Evolutionary conservation across 1,140 invertebrate species (phyloP).

Genomic region (Proales similis): DNA sequence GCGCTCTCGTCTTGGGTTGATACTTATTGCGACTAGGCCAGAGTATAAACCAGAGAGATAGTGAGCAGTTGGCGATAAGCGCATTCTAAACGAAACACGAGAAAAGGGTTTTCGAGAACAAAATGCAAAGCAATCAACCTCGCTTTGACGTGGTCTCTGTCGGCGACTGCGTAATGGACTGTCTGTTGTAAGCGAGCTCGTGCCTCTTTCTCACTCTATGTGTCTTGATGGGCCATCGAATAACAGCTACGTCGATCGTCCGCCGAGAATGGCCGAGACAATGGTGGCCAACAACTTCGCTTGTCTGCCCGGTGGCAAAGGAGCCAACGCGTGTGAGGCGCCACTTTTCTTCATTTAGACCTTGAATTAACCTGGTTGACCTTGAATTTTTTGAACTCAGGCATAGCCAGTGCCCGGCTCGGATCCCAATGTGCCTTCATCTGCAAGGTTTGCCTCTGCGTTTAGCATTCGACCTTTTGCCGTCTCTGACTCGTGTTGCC

Average conservation of each 20-base stretch:
- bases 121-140: too few species aligned
- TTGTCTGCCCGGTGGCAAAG: conserved; percentile 19
- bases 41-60: too few species aligned
- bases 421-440: conserved; percentile 19
- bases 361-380: too few species aligned
- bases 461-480: neutral
- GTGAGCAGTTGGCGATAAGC: too few species aligned
- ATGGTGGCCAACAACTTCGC: conserved; percentile 29
- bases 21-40: too few species aligned
- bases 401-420: conserved; percentile 14
- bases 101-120: too few species aligned
- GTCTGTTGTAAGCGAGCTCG: neutral
- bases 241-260: conserved; percentile 27
- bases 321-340: conserved; percentile 29
- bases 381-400: too few species aligned
- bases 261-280: conserved; percentile 35
- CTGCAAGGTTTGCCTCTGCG: neutral
- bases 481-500: neutral
- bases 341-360: too few species aligned
- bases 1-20: too few species aligned
- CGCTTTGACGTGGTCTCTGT: conserved; percentile 27
- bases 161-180: conserved; percentile 31
- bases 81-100: too few species aligned
- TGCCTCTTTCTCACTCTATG: neutral
- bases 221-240: neutral